Percentiles rank a stretch among this genome's conserved stretches.
These are phyloP conservation scores for Drosophila mayri DNA, from an alignment of 1,140 invertebrate species.

Conservation along the genomic window DNA sequence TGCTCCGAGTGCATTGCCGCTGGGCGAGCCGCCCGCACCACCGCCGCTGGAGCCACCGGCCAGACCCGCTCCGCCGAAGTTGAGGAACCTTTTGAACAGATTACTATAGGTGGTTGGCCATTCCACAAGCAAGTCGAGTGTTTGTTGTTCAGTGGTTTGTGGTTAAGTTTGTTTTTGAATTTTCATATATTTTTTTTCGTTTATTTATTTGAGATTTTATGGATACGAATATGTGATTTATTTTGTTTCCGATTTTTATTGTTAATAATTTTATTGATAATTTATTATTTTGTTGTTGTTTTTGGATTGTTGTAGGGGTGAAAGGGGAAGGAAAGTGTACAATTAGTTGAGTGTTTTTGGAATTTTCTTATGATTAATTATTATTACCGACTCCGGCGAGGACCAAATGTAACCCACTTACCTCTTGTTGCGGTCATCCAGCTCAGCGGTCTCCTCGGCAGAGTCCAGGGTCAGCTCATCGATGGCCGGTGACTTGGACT, in stretches of 20 bases:
- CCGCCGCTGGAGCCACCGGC: conserved; percentile 83
- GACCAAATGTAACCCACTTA: conserved; percentile 55
- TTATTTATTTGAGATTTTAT: conserved; percentile 13
- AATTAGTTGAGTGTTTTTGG: conserved; percentile 36
- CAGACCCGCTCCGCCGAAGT: conserved; percentile 88
- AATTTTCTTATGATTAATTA: not conserved
- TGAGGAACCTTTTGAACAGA: conserved; percentile 88
- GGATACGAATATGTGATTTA: conserved; percentile 4
- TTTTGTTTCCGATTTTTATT: conserved; percentile 5
- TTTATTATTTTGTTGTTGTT: conserved; percentile 28
- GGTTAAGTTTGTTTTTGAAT: conserved; percentile 26
- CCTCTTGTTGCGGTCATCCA: conserved; percentile 91
- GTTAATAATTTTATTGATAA: conserved; percentile 18
- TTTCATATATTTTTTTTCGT: conserved; percentile 2
- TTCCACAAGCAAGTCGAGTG: conserved; percentile 34
- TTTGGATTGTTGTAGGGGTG: conserved; percentile 18
- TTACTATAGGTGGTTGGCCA: conserved; percentile 66
- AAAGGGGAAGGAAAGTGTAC: conserved; percentile 34
- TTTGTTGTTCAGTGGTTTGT: conserved; percentile 27
- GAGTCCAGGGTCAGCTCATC: conserved; percentile 88
- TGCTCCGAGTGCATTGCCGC: conserved; percentile 86
- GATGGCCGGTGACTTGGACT: conserved; percentile 86
- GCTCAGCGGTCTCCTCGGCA: conserved; percentile 88
- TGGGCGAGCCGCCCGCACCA: conserved; percentile 59
- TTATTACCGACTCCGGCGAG: not conserved